Evolutionary conservation across 2,113 vertebrate species (phyloP), one percentile per base, ranked within the genome.

Genomic region (Peucedramus taeniatus): DNA sequence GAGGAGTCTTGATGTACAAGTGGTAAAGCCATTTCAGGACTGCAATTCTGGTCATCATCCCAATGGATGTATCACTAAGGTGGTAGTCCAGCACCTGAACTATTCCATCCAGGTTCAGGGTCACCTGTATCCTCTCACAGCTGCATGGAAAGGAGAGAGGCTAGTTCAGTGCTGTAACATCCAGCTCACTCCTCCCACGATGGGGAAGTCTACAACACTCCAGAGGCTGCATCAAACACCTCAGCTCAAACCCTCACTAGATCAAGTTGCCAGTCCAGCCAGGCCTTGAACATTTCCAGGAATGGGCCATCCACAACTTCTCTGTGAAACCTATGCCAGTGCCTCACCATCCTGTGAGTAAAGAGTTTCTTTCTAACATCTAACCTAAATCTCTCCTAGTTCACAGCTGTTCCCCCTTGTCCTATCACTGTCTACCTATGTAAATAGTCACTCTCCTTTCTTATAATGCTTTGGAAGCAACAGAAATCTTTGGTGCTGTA

Each of bases 21-120:
- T 99, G 99, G 97, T 99, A 99, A 13, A 99, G 98, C 99, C 99
- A 99, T 90, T 99, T 99, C 45, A 99, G 98, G 71, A 99, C 99
- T 3, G 99, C 98, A 19, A 99, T 99, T 81, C 99, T 98, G 6
- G 99, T 99, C 99, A 99, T 99, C 99, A 99, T 99, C 39, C 99
- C 99, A 13, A 98, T 99, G 75, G 98, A 98, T 0, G 98, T 98
- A 93, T 99, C 99, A 2, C 98, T 99, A 53, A 99, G 99, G 96
- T 99, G 99, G 50, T 98, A 98, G 95, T 99, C 99, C 70, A 99
- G 91, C 27, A 99, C 99, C 92, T 99, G 99, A 51, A 99, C 99
- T 33, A 99, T 99, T 13, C 99, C 99, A 27, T 99, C 99, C 13
- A 99, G 97, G 96, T 99, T 99, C 53, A 99, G 98, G 21, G 98